phyloP scores from a whole-genome alignment of 2,797 vertebrate species.

The Podarcis siculus region DNA sequence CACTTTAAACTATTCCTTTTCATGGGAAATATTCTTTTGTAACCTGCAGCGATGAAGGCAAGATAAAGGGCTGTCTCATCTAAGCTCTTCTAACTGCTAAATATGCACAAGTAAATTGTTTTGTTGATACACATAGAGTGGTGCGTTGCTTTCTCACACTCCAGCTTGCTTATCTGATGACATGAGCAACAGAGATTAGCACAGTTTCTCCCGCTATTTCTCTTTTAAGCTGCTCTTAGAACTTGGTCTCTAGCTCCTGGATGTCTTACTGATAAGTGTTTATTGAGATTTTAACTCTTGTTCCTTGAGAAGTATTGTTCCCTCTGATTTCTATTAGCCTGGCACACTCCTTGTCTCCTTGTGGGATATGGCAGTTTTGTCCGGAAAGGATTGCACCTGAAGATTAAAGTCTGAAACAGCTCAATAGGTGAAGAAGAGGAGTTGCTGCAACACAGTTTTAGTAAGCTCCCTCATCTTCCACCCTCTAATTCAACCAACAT shows the following conservation, averaged over 20 bases:
- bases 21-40: accelerated
- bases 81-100: background rate
- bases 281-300: background rate
- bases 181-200: slow-evolving; percentile 22
- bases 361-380: background rate
- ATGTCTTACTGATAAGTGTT: slow-evolving; percentile 36
- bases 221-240: background rate
- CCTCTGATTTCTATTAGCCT: background rate
- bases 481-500: background rate
- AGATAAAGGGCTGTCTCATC: background rate
- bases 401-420: background rate
- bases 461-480: background rate
- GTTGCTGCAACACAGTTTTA: background rate
- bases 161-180: slow-evolving; percentile 29
- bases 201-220: slow-evolving; percentile 22
- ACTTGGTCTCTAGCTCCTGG: background rate
- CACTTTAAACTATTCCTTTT: background rate
- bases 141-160: accelerated
- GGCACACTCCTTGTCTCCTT: background rate
- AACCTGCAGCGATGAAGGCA: background rate
- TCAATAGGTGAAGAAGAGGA: background rate
- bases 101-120: slow-evolving; percentile 1
- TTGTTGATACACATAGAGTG: background rate
- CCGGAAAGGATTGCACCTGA: background rate
- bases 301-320: slow-evolving; percentile 2